These are phyloP conservation scores for Myotis daubentonii DNA, from an alignment of 2,797 vertebrate species.

Conservation along the genomic window DNA sequence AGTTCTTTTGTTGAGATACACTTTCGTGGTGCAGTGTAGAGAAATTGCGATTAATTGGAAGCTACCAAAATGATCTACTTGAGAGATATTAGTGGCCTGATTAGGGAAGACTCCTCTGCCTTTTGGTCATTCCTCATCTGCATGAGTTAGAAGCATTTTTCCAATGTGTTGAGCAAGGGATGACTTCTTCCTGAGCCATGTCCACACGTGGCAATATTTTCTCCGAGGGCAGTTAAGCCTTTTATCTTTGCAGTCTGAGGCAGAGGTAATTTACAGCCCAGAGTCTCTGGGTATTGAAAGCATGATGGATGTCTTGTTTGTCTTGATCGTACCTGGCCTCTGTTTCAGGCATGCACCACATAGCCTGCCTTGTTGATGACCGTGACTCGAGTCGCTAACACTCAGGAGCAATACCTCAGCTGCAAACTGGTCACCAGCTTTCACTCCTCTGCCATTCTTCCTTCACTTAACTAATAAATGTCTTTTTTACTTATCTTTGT, in stretches of 20 bases:
- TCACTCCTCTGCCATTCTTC: neutral
- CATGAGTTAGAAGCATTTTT: neutral
- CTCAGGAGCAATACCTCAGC: neutral
- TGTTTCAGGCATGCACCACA: neutral
- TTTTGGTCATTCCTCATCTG: neutral
- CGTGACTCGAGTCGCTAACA: neutral
- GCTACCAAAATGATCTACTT: neutral
- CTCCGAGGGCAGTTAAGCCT: neutral
- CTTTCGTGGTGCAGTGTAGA: neutral
- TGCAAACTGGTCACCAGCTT: neutral
- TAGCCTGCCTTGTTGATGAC: neutral
- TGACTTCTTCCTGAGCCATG: neutral
- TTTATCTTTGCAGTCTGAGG: conserved; percentile 10
- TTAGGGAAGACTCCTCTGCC: neutral
- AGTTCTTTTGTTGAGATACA: neutral
- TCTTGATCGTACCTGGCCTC: neutral
- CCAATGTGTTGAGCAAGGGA: neutral
- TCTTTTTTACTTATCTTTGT: neutral
- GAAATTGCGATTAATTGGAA: neutral
- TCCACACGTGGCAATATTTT: conserved; percentile 18
- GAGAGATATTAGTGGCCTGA: neutral
- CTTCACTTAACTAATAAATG: neutral
- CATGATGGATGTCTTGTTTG: conserved; percentile 39
- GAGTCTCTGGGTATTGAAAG: neutral
- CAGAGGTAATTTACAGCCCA: neutral